Conservation (phyloP, 2,113 vertebrate species). For the Lichenostomus cassidix region DNA sequence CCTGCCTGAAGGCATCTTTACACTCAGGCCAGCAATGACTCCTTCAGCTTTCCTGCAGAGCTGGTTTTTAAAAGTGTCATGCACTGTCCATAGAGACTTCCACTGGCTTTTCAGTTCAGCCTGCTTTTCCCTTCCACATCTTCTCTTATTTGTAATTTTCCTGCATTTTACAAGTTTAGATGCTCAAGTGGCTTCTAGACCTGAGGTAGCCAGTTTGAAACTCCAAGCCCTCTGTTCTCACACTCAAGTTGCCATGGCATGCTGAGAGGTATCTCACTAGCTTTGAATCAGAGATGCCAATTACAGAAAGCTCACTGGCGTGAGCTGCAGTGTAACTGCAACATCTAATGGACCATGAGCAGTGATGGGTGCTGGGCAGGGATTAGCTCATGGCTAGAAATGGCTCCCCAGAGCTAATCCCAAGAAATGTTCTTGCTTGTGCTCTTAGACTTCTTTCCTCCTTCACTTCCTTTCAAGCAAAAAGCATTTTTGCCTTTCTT, state of each 20-base stretch:
- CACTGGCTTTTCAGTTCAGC: not conserved
- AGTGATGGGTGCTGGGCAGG: not conserved
- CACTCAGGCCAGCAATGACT: not conserved
- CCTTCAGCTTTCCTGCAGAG: not conserved
- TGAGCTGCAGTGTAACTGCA: not conserved
- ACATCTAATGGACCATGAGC: accelerated
- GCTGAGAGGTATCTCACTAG: not conserved
- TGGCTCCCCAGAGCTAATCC: not conserved
- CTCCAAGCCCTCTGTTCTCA: not conserved
- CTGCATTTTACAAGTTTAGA: not conserved
- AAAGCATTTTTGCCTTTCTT: not conserved
- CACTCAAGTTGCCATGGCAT: not conserved
- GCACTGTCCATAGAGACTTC: not conserved
- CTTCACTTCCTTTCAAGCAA: not conserved
- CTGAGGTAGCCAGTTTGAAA: not conserved
- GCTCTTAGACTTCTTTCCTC: not conserved
- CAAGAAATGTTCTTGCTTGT: not conserved
- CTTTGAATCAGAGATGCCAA: not conserved
- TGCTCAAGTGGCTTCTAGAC: not conserved
- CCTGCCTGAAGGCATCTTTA: not conserved
- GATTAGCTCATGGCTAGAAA: not conserved
- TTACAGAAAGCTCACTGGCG: not conserved
- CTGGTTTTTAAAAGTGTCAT: not conserved
- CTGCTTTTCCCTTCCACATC: not conserved
- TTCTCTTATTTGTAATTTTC: not conserved